Conservation (phyloP, 2,888 invertebrate species). For the Sarcophaga carnaria region DNA sequence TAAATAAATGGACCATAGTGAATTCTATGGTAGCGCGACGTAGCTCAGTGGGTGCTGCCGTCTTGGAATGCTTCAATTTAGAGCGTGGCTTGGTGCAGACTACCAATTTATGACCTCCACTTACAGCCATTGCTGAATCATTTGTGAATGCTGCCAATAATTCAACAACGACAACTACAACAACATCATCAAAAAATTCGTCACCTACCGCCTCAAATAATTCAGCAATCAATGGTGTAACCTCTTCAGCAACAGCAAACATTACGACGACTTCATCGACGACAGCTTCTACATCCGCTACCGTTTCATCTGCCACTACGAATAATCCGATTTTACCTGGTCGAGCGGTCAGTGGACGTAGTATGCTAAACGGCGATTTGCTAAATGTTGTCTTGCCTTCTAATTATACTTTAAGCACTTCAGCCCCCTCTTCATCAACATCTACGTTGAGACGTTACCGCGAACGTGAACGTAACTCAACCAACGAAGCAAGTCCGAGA, state of each 20-base stretch:
- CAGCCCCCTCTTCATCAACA: constrained; percentile 78
- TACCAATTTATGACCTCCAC: constrained; percentile 82
- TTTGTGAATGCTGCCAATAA: constrained; percentile 74
- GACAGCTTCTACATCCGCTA: constrained; percentile 58
- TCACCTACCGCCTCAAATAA: constrained; percentile 66
- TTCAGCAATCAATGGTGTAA: constrained; percentile 70
- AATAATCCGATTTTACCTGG: constrained; percentile 76
- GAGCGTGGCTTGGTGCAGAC: constrained; percentile 82
- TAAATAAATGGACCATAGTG: constrained; percentile 87
- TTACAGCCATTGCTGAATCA: constrained; percentile 79
- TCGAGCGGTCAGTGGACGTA: constrained; percentile 73
- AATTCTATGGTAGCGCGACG: constrained; percentile 85
- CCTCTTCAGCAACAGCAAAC: constrained; percentile 56
- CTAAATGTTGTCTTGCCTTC: constrained; percentile 66
- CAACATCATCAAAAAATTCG: constrained; percentile 67
- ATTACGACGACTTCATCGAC: constrained; percentile 62
- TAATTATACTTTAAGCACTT: constrained; percentile 76
- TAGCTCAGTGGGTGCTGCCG: constrained; percentile 86
- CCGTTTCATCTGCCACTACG: constrained; percentile 29
- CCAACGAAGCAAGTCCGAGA: constrained; percentile 57
- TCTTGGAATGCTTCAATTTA: constrained; percentile 85
- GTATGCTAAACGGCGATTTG: constrained; percentile 70
- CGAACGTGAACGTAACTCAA: constrained; percentile 70
- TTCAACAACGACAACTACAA: constrained; percentile 25
- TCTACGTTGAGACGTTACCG: constrained; percentile 76